Evolutionary conservation across 1,140 invertebrate genomes (phyloP).

Genomic region (Agraylea sexmaculata): DNA sequence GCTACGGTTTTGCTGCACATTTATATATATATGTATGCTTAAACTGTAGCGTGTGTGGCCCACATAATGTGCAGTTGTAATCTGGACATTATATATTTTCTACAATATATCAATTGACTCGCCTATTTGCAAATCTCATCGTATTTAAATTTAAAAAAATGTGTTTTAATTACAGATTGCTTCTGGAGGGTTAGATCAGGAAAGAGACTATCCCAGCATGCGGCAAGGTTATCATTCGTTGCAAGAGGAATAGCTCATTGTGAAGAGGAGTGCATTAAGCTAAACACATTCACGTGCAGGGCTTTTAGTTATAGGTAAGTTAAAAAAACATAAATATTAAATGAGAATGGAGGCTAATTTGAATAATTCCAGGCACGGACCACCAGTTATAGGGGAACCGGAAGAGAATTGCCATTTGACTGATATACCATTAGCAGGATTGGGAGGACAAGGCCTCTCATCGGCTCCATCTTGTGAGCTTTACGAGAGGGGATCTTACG

Average conservation of each 20-base stretch:
- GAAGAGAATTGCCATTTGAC: slow-evolving; percentile 61
- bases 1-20: too few species aligned
- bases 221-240: slow-evolving; percentile 49
- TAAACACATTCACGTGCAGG: slow-evolving; percentile 57
- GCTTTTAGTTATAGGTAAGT: slow-evolving; percentile 61
- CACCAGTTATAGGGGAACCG: slow-evolving; percentile 46
- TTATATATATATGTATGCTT: too few species aligned
- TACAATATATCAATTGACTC: too few species aligned
- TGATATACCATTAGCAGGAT: slow-evolving; percentile 53
- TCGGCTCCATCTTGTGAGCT: slow-evolving; percentile 55
- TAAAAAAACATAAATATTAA: background rate
- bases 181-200: slow-evolving; percentile 67
- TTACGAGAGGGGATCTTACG: slow-evolving; percentile 66
- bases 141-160: slow-evolving; percentile 1
- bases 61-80: too few species aligned
- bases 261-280: slow-evolving; percentile 57
- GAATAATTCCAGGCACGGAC: slow-evolving; percentile 43
- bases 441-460: slow-evolving; percentile 46
- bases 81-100: too few species aligned
- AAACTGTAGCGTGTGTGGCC: too few species aligned
- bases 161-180: slow-evolving; percentile 50
- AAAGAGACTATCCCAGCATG: slow-evolving; percentile 46
- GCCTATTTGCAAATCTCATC: too few species aligned
- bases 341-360: background rate
- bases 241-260: slow-evolving; percentile 61